Evolutionary conservation across 2,113 vertebrate genomes (phyloP).

Genomic region (Propithecus coquereli): DNA sequence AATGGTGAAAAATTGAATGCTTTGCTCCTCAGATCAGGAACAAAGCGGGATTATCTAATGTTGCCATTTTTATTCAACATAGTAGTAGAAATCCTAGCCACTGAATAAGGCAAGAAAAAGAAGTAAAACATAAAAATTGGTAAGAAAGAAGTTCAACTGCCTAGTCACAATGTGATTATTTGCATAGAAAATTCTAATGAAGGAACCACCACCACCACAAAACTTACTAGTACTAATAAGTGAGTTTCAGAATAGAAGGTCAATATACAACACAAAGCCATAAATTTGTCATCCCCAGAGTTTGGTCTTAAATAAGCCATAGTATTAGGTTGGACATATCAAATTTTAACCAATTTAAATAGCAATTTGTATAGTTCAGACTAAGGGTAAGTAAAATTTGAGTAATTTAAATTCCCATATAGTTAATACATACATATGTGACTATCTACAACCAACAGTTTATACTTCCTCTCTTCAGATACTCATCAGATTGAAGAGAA

Average conservation of each 20-base stretch:
- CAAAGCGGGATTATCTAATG: neutral
- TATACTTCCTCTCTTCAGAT: neutral
- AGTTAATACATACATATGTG: neutral
- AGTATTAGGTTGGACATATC: neutral
- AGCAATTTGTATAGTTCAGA: neutral
- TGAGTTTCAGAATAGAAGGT: neutral
- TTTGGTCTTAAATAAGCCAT: neutral
- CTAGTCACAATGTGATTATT: neutral
- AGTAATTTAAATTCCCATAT: neutral
- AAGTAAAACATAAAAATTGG: neutral
- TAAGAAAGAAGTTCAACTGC: neutral
- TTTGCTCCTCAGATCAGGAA: neutral
- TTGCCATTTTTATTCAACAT: neutral
- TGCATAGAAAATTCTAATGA: neutral
- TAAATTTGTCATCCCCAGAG: neutral
- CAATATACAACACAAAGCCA: neutral
- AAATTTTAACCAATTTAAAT: neutral
- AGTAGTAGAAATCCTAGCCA: neutral
- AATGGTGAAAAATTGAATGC: neutral
- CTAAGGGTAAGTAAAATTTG: neutral
- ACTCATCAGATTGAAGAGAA: neutral
- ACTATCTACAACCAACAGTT: neutral
- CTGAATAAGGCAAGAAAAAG: neutral
- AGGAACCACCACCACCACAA: neutral
- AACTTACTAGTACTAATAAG: neutral